Conservation (phyloP, 2,113 vertebrate species). For the Siniperca chuatsi region DNA sequence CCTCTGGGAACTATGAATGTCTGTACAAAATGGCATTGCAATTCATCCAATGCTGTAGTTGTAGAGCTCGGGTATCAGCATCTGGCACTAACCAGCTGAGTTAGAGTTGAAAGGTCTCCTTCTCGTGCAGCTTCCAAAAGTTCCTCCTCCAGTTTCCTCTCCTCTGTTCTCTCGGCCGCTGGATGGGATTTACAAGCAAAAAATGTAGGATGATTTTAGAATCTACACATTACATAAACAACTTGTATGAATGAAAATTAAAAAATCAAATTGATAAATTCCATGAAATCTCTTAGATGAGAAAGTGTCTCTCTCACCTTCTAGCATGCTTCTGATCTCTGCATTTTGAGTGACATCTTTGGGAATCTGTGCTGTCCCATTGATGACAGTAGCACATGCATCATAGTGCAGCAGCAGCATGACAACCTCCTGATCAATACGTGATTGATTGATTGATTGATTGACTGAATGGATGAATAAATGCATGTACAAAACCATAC, state of each 20-base stretch:
- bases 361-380: constrained; percentile 94
- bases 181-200: background rate
- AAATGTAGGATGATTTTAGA: background rate
- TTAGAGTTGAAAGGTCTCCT: constrained; percentile 87
- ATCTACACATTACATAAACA: background rate
- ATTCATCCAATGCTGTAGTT: background rate
- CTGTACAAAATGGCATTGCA: background rate
- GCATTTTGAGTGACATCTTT: constrained; percentile 92
- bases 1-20: background rate
- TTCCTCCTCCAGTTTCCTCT: constrained; percentile 93
- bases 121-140: constrained; percentile 92
- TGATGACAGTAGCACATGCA: constrained; percentile 91
- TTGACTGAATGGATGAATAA: constrained; percentile 45
- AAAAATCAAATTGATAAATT: constrained; percentile 15
- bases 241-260: background rate
- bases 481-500: constrained; percentile 46
- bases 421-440: constrained; percentile 90
- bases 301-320: constrained; percentile 85
- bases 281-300: constrained; percentile 18
- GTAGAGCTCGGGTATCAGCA: background rate
- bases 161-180: constrained; percentile 96
- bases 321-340: constrained; percentile 94
- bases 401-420: constrained; percentile 93
- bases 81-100: constrained; percentile 86
- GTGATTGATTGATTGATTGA: constrained; percentile 47